Conservation (phyloP, 2,888 invertebrate species). For the Lordiphosa andalusiaca region DNA sequence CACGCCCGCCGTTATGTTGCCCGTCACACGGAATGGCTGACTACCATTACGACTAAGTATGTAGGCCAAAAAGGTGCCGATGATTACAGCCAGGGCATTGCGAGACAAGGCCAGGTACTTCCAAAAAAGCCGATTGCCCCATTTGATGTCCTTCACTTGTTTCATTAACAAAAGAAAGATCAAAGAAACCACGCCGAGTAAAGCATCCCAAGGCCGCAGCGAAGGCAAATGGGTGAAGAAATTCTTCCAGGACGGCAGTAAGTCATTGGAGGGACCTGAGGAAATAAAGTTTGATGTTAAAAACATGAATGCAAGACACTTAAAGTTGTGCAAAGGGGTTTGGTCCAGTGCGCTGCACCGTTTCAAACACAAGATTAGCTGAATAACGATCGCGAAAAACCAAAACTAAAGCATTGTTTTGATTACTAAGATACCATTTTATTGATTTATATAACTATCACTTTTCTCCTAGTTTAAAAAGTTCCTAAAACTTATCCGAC, state of each 20-base stretch:
- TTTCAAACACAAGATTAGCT: too few species aligned
- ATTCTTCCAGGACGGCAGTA: conserved; percentile 84
- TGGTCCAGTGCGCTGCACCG: too few species aligned
- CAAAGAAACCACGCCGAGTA: conserved; percentile 86
- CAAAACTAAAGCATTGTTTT: too few species aligned
- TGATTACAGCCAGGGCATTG: conserved; percentile 89
- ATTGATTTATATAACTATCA: too few species aligned
- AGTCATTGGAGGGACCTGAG: conserved; percentile 82
- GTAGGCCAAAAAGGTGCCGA: conserved; percentile 85
- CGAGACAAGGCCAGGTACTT: conserved; percentile 84
- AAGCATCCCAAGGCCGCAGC: conserved; percentile 84
- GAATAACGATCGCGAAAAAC: too few species aligned
- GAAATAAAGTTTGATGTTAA: too few species aligned
- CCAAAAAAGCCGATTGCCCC: conserved; percentile 62
- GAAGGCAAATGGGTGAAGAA: conserved; percentile 84
- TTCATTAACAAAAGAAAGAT: conserved; percentile 84
- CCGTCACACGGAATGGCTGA: conserved; percentile 86
- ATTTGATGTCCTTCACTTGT: conserved; percentile 82
- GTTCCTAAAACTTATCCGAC: too few species aligned
- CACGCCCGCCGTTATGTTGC: conserved; percentile 86
- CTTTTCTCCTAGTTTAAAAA: too few species aligned
- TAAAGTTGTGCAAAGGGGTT: too few species aligned
- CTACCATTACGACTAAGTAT: conserved; percentile 81
- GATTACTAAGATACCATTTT: too few species aligned
- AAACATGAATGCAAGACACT: too few species aligned